Percentiles rank a stretch among this genome's conserved stretches.
These are phyloP conservation scores for Vulpes ferrilata DNA, from an alignment of 2,113 vertebrate species.

Conservation along the genomic window DNA sequence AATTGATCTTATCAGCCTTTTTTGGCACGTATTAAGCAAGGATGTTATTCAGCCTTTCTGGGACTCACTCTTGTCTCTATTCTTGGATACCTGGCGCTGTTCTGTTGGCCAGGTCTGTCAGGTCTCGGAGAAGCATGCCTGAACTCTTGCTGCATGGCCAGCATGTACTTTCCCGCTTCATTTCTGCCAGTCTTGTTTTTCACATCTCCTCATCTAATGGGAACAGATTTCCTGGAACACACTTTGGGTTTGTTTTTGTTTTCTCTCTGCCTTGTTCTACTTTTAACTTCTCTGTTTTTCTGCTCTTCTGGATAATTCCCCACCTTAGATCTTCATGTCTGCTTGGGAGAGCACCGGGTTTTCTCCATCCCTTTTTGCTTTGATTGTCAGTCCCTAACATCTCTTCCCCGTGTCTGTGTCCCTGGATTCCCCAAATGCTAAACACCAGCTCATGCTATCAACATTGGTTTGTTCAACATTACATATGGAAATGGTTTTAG, in stretches of 20 bases:
- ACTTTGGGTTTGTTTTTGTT: background rate
- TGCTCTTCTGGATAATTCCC: background rate
- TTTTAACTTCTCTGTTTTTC: background rate
- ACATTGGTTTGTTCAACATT: background rate
- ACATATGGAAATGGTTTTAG: background rate
- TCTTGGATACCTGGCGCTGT: background rate
- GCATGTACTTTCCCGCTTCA: background rate
- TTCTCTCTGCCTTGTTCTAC: background rate
- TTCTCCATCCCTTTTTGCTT: background rate
- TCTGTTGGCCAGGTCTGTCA: fast-evolving
- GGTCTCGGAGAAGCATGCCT: background rate
- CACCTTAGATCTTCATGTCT: background rate
- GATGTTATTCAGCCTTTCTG: fast-evolving
- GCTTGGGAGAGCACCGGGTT: background rate
- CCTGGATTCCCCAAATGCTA: background rate
- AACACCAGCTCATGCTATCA: background rate
- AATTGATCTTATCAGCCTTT: background rate
- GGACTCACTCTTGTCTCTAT: background rate
- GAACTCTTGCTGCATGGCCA: background rate
- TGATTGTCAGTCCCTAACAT: background rate
- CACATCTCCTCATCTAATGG: background rate
- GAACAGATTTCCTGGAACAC: background rate
- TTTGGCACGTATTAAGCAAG: background rate
- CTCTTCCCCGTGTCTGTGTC: background rate
- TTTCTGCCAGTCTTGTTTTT: background rate